Evolutionary conservation across 2,888 invertebrate species (phyloP), one percentile per base, ranked within the genome.

Genomic region (Alcis repandata): DNA sequence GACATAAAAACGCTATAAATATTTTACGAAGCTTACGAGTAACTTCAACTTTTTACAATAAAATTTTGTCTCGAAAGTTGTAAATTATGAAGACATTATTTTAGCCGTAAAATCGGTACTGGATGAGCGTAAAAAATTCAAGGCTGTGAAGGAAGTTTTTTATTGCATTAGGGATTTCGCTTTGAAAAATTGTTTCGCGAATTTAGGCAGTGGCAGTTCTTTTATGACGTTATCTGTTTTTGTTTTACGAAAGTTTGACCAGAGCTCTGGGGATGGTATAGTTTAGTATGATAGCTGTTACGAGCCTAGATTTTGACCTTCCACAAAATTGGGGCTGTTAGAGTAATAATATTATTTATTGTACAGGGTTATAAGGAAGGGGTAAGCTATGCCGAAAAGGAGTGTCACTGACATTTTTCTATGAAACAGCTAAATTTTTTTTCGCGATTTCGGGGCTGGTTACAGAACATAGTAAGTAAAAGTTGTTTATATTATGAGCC

Each of bases 111-210:
- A 70, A 72, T 65, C 52, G 53, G 52, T 70, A 67, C 61, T 59
- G 68, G 67, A 66, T 69, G 53, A 56, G 51, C 68, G 69, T 74
- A 72, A 77, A 79, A 49, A 72, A 73, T 72, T 75, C 70, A 69
- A 68, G 68, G 53, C 56, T 64, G n/a, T n/a, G 6, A 27, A 27
- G 56, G 20, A 59, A 64, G 49, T 75, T 74, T 67, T 74, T 57
- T 64, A 71, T 60, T 63, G 53, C 67, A 60, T 71, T 58, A 48
- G 59, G 67, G 61, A 72, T 73, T 57, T 57, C 46, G 64, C 41
- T 61, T 36, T 41, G 53, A 52, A 61, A 68, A 63, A 63, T 46
- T 51, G 61, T 68, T 68, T 67, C 60, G 53, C 53, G 52, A 69
- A 64, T 67, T 68, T 56, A 11, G 46, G 56, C 20, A 27, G 46